phyloP scores from a whole-genome alignment of 2,797 vertebrate genomes.

The Ctenochaetus hawaiiensis region DNA sequence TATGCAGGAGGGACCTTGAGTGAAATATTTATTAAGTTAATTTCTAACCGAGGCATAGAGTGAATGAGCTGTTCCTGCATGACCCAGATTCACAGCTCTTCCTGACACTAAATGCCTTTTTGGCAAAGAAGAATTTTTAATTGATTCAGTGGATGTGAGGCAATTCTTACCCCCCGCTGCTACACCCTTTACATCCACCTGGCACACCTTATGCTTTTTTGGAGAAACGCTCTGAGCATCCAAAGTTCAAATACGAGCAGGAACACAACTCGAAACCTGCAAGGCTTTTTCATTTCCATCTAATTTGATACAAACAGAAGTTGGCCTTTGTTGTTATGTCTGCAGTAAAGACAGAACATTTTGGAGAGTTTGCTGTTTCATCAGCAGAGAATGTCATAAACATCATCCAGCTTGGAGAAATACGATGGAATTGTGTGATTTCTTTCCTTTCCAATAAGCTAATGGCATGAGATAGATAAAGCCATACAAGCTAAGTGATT shows the following conservation, averaged over 20 bases:
- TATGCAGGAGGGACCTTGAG: conserved; percentile 6
- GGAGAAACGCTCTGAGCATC: conserved; percentile 21
- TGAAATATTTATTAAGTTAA: conserved; percentile 22
- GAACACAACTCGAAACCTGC: not conserved
- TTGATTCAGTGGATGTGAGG: conserved; percentile 36
- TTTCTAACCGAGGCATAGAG: not conserved
- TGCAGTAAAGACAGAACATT: not conserved
- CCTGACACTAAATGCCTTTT: conserved; percentile 17
- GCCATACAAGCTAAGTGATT: conserved; percentile 38
- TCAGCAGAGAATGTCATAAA: conserved; percentile 7
- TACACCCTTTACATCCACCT: conserved; percentile 14
- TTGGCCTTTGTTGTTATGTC: not conserved
- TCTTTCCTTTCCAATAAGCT: conserved; percentile 1
- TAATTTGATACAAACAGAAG: conserved; percentile 13
- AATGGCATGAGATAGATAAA: conserved; percentile 36
- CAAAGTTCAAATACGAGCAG: conserved; percentile 22
- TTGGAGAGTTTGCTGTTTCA: conserved; percentile 15
- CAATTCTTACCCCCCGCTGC: conserved; percentile 16
- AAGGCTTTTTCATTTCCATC: not conserved
- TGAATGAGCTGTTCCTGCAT: conserved; percentile 22
- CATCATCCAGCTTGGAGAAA: not conserved
- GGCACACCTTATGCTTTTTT: conserved; percentile 9
- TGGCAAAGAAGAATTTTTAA: conserved; percentile 30
- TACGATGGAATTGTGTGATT: conserved; percentile 10
- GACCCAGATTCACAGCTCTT: conserved; percentile 39